phyloP scores from a whole-genome alignment of 2,888 invertebrate genomes.

The Nasonia oneida region DNA sequence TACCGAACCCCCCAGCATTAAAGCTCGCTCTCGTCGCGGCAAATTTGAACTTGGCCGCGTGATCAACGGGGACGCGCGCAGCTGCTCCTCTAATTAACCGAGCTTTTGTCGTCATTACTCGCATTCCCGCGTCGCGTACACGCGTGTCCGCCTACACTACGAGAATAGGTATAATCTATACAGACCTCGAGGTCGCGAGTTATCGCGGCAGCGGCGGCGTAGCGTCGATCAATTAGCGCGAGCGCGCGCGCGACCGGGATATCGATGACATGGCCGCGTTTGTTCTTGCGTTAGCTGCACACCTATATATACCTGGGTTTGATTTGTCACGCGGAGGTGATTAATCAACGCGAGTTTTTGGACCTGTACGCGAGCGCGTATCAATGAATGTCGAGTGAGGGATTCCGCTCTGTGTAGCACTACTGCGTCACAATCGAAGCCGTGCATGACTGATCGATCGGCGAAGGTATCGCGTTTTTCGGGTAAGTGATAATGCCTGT shows the following conservation, averaged over 20 bases:
- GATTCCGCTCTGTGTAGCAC: neutral
- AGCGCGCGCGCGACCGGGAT: constrained; percentile 6
- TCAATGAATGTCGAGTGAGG: neutral
- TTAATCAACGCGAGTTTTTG: constrained; percentile 16
- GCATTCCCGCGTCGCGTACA: neutral
- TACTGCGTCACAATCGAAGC: neutral
- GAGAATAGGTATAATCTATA: constrained; percentile 10
- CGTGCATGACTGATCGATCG: too few relatives aligned
- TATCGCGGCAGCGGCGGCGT: neutral
- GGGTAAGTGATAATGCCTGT: neutral
- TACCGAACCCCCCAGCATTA: too few relatives aligned
- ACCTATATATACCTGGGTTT: neutral
- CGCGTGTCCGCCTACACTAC: neutral
- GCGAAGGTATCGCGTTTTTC: too few relatives aligned
- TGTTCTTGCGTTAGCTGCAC: neutral
- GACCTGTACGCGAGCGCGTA: neutral
- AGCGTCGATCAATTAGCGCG: constrained; percentile 25
- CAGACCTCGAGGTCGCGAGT: neutral
- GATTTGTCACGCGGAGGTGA: constrained; percentile 34
- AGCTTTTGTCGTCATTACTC: constrained; percentile 47
- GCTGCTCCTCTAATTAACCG: constrained; percentile 36
- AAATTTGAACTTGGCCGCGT: constrained; percentile 20
- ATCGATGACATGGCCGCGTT: constrained; percentile 22
- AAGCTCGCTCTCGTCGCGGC: neutral
- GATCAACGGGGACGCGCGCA: neutral